These are phyloP conservation scores for Ganaspis brasiliensis DNA, from an alignment of 2,888 invertebrate species.

Conservation along the genomic window DNA sequence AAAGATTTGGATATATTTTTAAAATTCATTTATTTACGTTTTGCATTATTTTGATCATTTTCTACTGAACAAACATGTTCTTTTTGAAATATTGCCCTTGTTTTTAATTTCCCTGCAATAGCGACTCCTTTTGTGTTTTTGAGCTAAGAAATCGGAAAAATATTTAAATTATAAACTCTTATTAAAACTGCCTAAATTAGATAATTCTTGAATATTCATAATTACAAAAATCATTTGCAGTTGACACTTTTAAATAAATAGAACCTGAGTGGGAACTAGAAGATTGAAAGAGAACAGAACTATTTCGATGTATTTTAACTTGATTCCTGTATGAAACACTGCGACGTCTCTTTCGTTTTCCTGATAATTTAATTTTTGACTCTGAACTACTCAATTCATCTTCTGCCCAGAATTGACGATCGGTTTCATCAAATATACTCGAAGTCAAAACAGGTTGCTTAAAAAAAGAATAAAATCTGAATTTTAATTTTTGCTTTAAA, in stretches of 20 bases:
- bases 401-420: constrained; percentile 74
- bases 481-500: constrained; percentile 23
- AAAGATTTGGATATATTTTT: too few species aligned
- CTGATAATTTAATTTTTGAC: constrained; percentile 61
- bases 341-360: constrained; percentile 65
- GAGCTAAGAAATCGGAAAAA: not conserved
- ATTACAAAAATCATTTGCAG: constrained; percentile 1
- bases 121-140: constrained; percentile 1
- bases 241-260: constrained; percentile 8
- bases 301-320: constrained; percentile 62
- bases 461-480: constrained; percentile 47
- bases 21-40: not conserved
- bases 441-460: constrained; percentile 60
- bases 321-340: constrained; percentile 72
- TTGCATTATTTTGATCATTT: not conserved
- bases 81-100: not conserved
- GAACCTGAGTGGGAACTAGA: constrained; percentile 68
- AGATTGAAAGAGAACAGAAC: constrained; percentile 61
- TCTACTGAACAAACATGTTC: not conserved
- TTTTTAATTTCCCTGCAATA: not conserved
- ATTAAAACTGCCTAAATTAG: not conserved
- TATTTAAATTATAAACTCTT: too few species aligned
- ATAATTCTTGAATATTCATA: not conserved
- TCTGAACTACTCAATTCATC: constrained; percentile 72
- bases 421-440: constrained; percentile 68